Percentiles rank a stretch among this genome's conserved stretches.
Evolutionary conservation across 2,888 invertebrate species (phyloP).

Genomic region (Fragum fragum): DNA sequence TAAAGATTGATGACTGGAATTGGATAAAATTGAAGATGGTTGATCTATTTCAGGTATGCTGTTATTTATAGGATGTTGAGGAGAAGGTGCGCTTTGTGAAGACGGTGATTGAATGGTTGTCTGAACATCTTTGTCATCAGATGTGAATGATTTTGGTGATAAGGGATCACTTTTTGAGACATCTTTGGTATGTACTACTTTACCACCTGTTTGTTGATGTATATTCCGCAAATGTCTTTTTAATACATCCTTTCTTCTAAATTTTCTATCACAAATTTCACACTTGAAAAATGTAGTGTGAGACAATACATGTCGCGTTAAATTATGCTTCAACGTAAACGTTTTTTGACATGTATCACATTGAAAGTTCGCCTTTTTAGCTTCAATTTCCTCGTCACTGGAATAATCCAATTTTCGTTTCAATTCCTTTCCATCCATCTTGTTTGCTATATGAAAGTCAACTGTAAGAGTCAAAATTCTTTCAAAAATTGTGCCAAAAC

Average conservation of each 20-base stretch:
- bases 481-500: background rate
- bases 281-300: slow-evolving; percentile 44
- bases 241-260: slow-evolving; percentile 40
- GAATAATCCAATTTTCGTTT: slow-evolving; percentile 22
- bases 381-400: slow-evolving; percentile 16
- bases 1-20: background rate
- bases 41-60: background rate
- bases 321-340: slow-evolving; percentile 12
- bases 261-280: slow-evolving; percentile 35
- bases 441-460: background rate
- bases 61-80: background rate
- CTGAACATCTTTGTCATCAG: no score
- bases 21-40: background rate
- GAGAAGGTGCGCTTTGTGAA: background rate
- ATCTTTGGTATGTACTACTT: slow-evolving; percentile 7
- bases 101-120: no score
- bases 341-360: slow-evolving; percentile 43
- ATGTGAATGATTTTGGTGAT: no score
- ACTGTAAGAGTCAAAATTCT: background rate
- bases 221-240: slow-evolving; percentile 26
- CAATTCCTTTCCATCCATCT: background rate
- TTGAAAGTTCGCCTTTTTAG: slow-evolving; percentile 37
- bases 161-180: no score
- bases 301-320: slow-evolving; percentile 35
- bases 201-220: slow-evolving; percentile 11